phyloP scores from a whole-genome alignment of 2,888 invertebrate genomes.

The Dascillus cervinus region DNA sequence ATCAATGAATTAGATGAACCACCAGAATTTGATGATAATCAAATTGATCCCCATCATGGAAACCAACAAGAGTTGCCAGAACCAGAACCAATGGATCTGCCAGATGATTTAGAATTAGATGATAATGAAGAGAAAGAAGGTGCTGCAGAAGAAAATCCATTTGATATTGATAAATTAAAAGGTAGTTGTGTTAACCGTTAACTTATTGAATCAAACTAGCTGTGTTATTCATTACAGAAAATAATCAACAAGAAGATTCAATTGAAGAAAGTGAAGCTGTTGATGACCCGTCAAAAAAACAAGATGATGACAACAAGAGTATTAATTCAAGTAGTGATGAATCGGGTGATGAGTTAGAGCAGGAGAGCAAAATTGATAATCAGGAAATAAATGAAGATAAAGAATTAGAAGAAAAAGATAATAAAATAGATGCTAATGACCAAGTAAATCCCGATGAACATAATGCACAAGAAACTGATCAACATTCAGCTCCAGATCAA shows the following conservation, averaged over 20 bases:
- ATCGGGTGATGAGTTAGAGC: slow-evolving; percentile 43
- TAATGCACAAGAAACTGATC: slow-evolving; percentile 35
- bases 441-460: slow-evolving; percentile 17
- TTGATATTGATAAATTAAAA: slow-evolving; percentile 77
- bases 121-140: slow-evolving; percentile 56
- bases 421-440: slow-evolving; percentile 24
- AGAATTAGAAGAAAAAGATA: slow-evolving; percentile 31
- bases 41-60: slow-evolving; percentile 76
- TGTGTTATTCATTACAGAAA: no score
- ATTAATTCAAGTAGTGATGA: slow-evolving; percentile 22
- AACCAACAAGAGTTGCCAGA: slow-evolving; percentile 70
- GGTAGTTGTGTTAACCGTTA: no score
- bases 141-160: slow-evolving; percentile 70
- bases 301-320: slow-evolving; percentile 22
- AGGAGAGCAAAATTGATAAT: slow-evolving; percentile 34
- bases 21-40: slow-evolving; percentile 69
- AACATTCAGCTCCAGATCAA: slow-evolving; percentile 30
- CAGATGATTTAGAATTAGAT: slow-evolving; percentile 79
- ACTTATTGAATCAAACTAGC: no score
- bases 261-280: slow-evolving; percentile 28
- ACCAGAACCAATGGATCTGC: slow-evolving; percentile 80
- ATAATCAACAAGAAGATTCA: slow-evolving; percentile 25
- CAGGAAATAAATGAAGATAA: slow-evolving; percentile 31
- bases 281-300: slow-evolving; percentile 27
- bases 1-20: slow-evolving; percentile 79